Percentiles rank a stretch among this genome's conserved stretches.
phyloP scores from a whole-genome alignment of 2,797 vertebrate species.

The Hephaestus fuliginosus region DNA sequence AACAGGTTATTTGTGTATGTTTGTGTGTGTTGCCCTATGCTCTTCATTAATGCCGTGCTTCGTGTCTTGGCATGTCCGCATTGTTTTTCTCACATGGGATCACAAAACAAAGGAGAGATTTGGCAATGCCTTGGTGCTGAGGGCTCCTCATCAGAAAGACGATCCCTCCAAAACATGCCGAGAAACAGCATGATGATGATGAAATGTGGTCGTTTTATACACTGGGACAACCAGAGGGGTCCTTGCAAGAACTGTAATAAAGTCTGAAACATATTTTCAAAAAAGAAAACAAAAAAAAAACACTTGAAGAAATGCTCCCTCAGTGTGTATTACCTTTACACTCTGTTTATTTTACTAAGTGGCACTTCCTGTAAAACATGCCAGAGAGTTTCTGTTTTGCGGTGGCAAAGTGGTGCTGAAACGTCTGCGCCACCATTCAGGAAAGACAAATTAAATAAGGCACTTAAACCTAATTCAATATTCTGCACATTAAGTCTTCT shows the following conservation, averaged over 20 bases:
- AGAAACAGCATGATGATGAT: conserved; percentile 55
- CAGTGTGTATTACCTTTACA: conserved; percentile 32
- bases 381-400: conserved; percentile 37
- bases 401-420: conserved; percentile 29
- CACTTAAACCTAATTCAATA: conserved; percentile 14
- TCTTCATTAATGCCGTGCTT: conserved; percentile 29
- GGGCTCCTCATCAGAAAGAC: conserved; percentile 51
- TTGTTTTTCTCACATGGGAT: conserved; percentile 67
- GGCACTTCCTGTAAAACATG: conserved; percentile 37
- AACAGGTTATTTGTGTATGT: conserved; percentile 78
- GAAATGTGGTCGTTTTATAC: conserved; percentile 59
- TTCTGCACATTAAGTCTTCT: conserved; percentile 10
- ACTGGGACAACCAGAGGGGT: conserved; percentile 20
- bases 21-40: conserved; percentile 32
- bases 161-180: conserved; percentile 36
- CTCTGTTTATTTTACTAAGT: conserved; percentile 49
- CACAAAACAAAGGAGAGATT: conserved; percentile 44
- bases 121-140: conserved; percentile 58
- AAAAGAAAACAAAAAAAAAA: neutral
- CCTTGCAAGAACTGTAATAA: conserved; percentile 32
- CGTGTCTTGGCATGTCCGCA: conserved; percentile 58
- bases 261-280: conserved; percentile 13
- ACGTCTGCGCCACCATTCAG: conserved; percentile 24
- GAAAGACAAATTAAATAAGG: conserved; percentile 20
- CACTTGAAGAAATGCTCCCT: conserved; percentile 48